Conservation (phyloP, 2,888 invertebrate genomes). For the Imbricaverruca yamaguchii region DNA sequence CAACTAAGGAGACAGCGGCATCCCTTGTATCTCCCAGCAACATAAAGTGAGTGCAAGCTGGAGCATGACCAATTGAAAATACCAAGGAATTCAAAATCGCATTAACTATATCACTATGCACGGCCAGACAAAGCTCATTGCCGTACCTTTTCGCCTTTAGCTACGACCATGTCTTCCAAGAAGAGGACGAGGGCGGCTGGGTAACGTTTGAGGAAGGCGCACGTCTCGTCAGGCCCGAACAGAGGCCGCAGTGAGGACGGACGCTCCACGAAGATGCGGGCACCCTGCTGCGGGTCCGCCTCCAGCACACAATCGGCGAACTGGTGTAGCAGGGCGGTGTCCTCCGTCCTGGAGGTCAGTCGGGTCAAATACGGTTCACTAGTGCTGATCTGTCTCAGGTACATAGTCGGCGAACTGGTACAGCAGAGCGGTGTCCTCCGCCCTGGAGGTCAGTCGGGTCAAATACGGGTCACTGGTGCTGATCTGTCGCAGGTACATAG, state of each 20-base stretch:
- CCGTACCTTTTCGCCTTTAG: background rate
- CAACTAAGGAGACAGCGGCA: too few relatives aligned
- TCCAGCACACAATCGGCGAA: constrained; percentile 3
- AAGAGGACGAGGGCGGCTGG: background rate
- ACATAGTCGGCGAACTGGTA: background rate
- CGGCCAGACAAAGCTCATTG: too few relatives aligned
- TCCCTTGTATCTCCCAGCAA: too few relatives aligned
- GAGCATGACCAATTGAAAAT: too few relatives aligned
- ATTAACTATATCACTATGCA: too few relatives aligned
- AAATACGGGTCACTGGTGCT: background rate
- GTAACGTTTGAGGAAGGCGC: background rate
- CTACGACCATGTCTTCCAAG: background rate
- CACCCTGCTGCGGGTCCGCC: background rate
- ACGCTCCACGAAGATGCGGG: background rate
- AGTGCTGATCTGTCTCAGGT: background rate
- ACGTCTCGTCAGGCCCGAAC: background rate
- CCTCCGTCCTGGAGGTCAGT: background rate
- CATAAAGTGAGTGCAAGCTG: too few relatives aligned
- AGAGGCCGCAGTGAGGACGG: background rate
- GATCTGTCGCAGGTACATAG: background rate
- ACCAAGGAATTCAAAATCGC: too few relatives aligned
- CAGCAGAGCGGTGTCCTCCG: background rate
- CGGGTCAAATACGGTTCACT: too few relatives aligned
- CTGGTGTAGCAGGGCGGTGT: background rate
- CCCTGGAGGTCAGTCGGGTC: too few relatives aligned